Conservation (phyloP, 1,140 invertebrate genomes). For the Formica exsecta region DNA sequence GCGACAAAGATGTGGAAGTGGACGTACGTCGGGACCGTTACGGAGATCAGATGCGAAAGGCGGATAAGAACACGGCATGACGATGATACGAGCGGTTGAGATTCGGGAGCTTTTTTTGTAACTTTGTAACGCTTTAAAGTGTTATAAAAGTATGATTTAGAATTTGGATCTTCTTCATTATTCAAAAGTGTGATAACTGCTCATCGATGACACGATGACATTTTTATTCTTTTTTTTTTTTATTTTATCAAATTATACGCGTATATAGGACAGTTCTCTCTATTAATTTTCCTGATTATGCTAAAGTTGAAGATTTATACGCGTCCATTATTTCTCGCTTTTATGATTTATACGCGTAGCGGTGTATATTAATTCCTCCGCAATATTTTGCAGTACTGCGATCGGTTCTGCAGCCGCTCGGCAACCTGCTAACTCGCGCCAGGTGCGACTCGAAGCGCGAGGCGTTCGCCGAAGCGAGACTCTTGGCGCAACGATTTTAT, state of each 20-base stretch:
- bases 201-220: background rate
- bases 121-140: background rate
- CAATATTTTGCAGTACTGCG: constrained; percentile 32
- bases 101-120: background rate
- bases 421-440: constrained; percentile 62
- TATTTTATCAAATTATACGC: background rate
- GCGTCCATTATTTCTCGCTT: background rate
- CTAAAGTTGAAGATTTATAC: background rate
- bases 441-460: constrained; percentile 71
- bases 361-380: constrained; percentile 35
- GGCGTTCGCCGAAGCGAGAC: constrained; percentile 64
- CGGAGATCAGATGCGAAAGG: constrained; percentile 15
- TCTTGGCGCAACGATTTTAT: constrained; percentile 64
- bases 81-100: background rate
- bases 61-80: constrained; percentile 12
- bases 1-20: constrained; percentile 21
- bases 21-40: background rate
- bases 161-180: background rate
- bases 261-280: background rate
- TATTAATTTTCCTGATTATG: background rate
- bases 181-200: background rate
- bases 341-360: constrained; percentile 4
- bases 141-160: background rate
- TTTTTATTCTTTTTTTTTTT: background rate
- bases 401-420: constrained; percentile 36